A percentile compares a stretch with the other conserved stretches of the same genome.
Conservation (phyloP, 2,797 vertebrate genomes). For the Gastrophryne carolinensis region DNA sequence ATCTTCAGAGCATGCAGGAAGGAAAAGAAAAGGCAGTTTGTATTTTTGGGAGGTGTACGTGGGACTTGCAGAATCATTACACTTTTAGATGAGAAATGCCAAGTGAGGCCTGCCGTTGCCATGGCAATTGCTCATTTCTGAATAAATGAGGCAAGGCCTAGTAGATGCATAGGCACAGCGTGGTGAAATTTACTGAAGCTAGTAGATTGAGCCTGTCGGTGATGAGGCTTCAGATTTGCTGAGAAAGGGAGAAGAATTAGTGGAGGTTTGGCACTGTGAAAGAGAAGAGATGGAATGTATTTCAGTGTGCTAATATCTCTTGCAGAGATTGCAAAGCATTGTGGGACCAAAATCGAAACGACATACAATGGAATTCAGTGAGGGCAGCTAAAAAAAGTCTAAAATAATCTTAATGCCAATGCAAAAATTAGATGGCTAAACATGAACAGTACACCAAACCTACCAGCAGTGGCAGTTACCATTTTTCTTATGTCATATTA, state of each 20-base stretch:
- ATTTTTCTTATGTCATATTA: background rate
- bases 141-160: conserved; percentile 53
- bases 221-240: conserved; percentile 25
- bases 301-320: conserved; percentile 1
- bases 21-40: conserved; percentile 42
- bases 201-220: conserved; percentile 46
- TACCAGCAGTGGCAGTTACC: background rate
- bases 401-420: conserved; percentile 4
- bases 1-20: conserved; percentile 21
- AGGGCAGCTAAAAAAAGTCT: background rate
- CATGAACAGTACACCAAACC: background rate
- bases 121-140: conserved; percentile 53
- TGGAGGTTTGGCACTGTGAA: conserved; percentile 19
- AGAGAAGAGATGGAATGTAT: conserved; percentile 36
- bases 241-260: conserved; percentile 34
- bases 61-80: conserved; percentile 52
- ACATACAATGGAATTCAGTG: conserved; percentile 40
- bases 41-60: conserved; percentile 44
- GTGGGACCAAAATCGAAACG: conserved; percentile 2
- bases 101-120: conserved; percentile 52
- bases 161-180: conserved; percentile 49
- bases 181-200: conserved; percentile 49
- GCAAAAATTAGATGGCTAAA: background rate
- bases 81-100: conserved; percentile 51
- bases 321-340: conserved; percentile 12